These are phyloP conservation scores for Gonatopus flavifemur DNA, from an alignment of 1,140 invertebrate species.

Conservation along the genomic window DNA sequence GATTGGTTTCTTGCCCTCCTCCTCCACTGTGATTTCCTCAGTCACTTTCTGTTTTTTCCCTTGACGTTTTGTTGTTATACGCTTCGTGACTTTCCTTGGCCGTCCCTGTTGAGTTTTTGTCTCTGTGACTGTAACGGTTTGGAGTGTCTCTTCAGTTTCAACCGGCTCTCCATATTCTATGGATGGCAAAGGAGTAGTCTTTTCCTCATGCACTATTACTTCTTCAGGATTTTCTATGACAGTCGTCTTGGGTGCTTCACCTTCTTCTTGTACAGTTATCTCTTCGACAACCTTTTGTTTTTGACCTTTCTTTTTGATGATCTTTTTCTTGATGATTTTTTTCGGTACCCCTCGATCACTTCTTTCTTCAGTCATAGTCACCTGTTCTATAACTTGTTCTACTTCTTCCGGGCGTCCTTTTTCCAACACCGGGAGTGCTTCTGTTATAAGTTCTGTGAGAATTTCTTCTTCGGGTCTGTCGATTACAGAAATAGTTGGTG, in stretches of 20 bases:
- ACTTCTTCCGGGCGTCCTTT: no score
- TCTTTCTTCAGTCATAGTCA: conserved; percentile 11
- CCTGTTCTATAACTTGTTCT: conserved; percentile 14
- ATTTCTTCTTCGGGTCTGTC: conserved; percentile 29
- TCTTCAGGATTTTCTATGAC: conserved; percentile 21
- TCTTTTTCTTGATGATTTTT: conserved; percentile 12
- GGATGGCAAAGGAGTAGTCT: not conserved
- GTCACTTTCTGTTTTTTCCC: conserved; percentile 53
- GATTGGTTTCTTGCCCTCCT: conserved; percentile 51
- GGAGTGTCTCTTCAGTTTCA: conserved; percentile 36
- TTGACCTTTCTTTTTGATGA: conserved; percentile 15
- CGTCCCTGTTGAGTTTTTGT: conserved; percentile 25
- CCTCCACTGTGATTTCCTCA: conserved; percentile 57
- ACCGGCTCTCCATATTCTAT: conserved; percentile 21
- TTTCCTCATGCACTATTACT: conserved; percentile 18
- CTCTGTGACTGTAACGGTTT: not conserved
- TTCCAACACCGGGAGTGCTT: conserved; percentile 1
- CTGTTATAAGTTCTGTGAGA: conserved; percentile 23
- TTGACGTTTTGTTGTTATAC: conserved; percentile 32
- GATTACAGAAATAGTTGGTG: conserved; percentile 12
- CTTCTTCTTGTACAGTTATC: conserved; percentile 30
- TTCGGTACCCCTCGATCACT: conserved; percentile 6
- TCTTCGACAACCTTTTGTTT: conserved; percentile 31
- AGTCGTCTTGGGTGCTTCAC: conserved; percentile 16
- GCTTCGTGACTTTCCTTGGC: conserved; percentile 34